Evolutionary conservation across 2,113 vertebrate genomes (phyloP), one percentile per base, ranked within the genome.

Genomic region (Ceuthmochares aereus): DNA sequence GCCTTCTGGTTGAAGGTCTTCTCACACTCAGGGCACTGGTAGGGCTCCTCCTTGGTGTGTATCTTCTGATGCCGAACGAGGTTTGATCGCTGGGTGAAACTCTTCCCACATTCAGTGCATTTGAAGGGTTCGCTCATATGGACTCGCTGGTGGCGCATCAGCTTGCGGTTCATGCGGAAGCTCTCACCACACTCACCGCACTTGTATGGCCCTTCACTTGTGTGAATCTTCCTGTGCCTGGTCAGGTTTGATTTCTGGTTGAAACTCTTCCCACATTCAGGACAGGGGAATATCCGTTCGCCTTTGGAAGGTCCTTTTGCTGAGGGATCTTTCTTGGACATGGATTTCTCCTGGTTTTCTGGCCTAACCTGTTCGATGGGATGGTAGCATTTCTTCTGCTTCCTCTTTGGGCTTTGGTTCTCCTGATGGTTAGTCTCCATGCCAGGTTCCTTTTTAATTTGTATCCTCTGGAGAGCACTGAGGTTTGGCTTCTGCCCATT

Each of bases 1-100:
- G 87, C 88, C 40, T 94, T 96, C 79, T 96, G 95, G 68, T 96
- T 96, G 88, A 97, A 97, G 49, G 92, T 95, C 79, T 95, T 97
- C 87, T 93, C 78, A 0, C 96, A 97, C 70, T 97, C 96, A 0
- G 95, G 84, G 62, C 96, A 97, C 49, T 85, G 78, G 70, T 85
- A 96, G 34, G 96, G 96, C 34, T 90, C 85, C 66, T 96, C 96
- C 85, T 86, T 66, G 86, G 89, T 93, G 62, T 96, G 96, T 17
- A 93, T 96, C 26, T 66, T 70, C 86, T 83, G 93, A 4, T 96
- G 94, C 4, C 82, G 56, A 37, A 93, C 49, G 12, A 96, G 91
- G 6, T 95, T 96, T 0, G 91, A 95, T 6, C 70, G 8, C 58
- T 96, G 96, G 36, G 78, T 79, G 85, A 95, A 95, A 58, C 91